Evolutionary conservation across 2,113 vertebrate genomes (phyloP), one percentile per base, ranked within the genome.

Genomic region (Struthio camelus): DNA sequence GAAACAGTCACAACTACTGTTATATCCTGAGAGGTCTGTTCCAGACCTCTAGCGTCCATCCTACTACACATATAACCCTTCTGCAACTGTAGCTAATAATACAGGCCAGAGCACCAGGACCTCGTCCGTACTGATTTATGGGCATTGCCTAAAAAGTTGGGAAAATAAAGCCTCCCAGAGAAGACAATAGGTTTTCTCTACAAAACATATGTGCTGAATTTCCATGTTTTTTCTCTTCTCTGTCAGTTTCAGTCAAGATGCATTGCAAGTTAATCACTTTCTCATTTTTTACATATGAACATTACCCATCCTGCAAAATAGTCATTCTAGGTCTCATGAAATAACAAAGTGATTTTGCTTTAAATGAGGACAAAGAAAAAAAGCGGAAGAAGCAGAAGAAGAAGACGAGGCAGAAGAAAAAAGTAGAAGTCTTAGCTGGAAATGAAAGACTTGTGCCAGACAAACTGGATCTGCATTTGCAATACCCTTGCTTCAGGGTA

Each of bases 111-210:
- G 80, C 19, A 92, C 51, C 69, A 95, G 51, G 61, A 90, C 77
- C 69, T 95, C 65, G 42, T 92, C 80, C 65, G 71, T 90, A 81
- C 5, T 96, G 92, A 94, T 95, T 95, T 96, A 96, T 87, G 72
- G 90, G 46, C 3, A 1, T 81, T 94, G 93, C 72, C 83, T 75
- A 92, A 94, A 94, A 96, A 64, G 14, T 32, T 94, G 46, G 20
- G 85, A 80, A 93, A 95, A 94, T 59, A 93, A 94, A 88, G 88
- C 85, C 96, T 96, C 93, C 90, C 86, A 92, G 85, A 88, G 90
- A 96, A 88, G 92, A 96, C 88, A 96, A 96, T 90, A 86, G 85
- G 42, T 95, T 96, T 97, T 96, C 83, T 97, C 90, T 81, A 86
- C 46, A 96, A 95, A 96, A 95, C 92, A 93, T 88, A 89, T 91